phyloP scores from a whole-genome alignment of 2,113 vertebrate genomes.

The Oenanthe oenanthe region DNA sequence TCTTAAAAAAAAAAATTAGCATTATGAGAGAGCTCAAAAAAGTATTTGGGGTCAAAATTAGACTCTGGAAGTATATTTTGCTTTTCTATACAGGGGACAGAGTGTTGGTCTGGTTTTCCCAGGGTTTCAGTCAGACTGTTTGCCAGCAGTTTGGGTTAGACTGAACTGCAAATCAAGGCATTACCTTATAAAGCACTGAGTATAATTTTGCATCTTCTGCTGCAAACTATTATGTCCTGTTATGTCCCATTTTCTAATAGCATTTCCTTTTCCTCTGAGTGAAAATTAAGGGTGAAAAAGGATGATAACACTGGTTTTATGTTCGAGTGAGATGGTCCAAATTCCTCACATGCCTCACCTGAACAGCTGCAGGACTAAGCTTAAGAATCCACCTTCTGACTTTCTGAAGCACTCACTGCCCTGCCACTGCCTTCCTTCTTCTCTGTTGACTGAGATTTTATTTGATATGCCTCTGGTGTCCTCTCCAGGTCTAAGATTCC shows the following conservation, averaged over 20 bases:
- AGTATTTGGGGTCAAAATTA: not conserved
- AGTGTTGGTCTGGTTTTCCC: constrained; percentile 34
- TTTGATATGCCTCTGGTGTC: not conserved
- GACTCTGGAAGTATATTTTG: constrained; percentile 17
- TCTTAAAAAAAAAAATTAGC: not conserved
- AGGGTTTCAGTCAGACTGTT: not conserved
- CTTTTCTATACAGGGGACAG: not conserved
- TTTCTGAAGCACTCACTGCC: not conserved
- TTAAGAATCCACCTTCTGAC: not conserved
- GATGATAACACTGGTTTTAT: not conserved
- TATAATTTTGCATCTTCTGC: not conserved
- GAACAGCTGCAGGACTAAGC: not conserved
- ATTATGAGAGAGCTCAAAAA: not conserved
- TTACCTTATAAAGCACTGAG: constrained; percentile 22
- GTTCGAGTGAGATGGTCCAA: not conserved
- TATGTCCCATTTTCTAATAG: not conserved
- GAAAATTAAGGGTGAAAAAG: not conserved
- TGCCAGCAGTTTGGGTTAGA: constrained; percentile 22
- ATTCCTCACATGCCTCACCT: rapidly evolving
- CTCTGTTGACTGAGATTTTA: not conserved
- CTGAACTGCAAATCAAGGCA: not conserved
- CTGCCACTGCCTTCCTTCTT: not conserved
- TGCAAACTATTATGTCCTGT: not conserved
- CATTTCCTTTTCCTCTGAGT: not conserved
- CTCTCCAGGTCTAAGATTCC: not conserved